phyloP scores from a whole-genome alignment of 2,113 vertebrate species.

The Apteryx mantelli region DNA sequence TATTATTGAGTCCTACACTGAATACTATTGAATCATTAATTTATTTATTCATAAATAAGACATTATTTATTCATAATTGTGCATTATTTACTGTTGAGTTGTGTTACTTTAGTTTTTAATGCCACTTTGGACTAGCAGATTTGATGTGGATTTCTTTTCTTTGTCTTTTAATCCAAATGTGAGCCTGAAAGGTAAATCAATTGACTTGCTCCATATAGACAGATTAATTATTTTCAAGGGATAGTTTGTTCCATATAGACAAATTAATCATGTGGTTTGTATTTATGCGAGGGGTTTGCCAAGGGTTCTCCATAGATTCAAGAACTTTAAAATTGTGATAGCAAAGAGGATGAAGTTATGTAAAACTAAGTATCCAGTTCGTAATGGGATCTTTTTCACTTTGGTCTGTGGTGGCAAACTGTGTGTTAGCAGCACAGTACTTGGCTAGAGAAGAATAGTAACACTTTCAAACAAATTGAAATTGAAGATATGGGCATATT shows the following conservation, averaged over 20 bases:
- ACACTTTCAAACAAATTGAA: not conserved
- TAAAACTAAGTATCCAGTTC: not conserved
- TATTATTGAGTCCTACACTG: not conserved
- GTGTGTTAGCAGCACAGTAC: not conserved
- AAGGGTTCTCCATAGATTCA: not conserved
- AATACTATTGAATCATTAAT: not conserved
- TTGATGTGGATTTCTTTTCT: constrained; percentile 5
- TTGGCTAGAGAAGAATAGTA: not conserved
- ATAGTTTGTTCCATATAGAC: not conserved
- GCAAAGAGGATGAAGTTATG: not conserved
- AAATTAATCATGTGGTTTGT: not conserved
- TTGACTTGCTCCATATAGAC: not conserved
- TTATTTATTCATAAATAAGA: not conserved
- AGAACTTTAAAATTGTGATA: not conserved
- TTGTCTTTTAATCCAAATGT: not conserved
- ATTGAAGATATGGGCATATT: not conserved
- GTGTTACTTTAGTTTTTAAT: not conserved
- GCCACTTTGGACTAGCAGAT: not conserved
- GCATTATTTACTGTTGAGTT: not conserved
- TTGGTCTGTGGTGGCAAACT: not conserved
- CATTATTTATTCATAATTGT: not conserved
- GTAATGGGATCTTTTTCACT: not conserved
- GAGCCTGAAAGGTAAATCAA: not conserved
- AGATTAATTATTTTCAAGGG: not conserved
- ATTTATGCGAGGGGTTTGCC: not conserved